Evolutionary conservation across 2,888 invertebrate species (phyloP), one percentile per base, ranked within the genome.

Genomic region (Apamea monoglypha): DNA sequence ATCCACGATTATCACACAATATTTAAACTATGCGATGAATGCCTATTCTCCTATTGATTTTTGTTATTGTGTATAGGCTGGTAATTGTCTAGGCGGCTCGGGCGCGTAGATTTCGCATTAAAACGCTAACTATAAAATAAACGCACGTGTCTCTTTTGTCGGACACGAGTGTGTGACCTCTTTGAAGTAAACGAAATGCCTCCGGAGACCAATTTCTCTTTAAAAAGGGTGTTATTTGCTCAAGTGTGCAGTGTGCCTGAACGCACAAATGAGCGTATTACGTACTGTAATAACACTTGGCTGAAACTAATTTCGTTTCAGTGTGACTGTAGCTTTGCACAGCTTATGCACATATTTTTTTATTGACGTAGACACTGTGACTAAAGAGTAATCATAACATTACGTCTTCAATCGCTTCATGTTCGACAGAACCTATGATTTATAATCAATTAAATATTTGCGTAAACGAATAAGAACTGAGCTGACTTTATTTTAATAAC

Each of bases 101-200:
- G 89, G 47, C 61, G 89, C 81, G 82, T 84, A 83, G 91, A 91
- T 91, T 94, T 95, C 91, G 91, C 93, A 91, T 94, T 89, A 89
- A 90, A 93, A 92, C 83, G 94, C 89, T 94, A 95, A 95, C 88
- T 93, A 88, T 87, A 90, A 91, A 93, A 91, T 90, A 94, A 92
- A 94, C 93, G 91, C 89, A 91, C 89, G 90, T 92, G 90, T 89
- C 87, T 84, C 86, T 87, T 92, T 92, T 91, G 93, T 92, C 92
- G 91, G 93, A 81, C 59, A 82, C 70, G 68, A 67, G 36, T 76
- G 29, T 83, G 89, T 92, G 92, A 91, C 89, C 91, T 91, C 90
- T 92, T 92, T 91, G 90, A 89, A 91, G 91, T 90, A 88, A 90
- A 90, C 87, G 87, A 89, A 89, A 90, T 86, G 86, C 84, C 90